Conservation (phyloP, 2,888 invertebrate genomes). For the Lasioglossum figueresi region DNA sequence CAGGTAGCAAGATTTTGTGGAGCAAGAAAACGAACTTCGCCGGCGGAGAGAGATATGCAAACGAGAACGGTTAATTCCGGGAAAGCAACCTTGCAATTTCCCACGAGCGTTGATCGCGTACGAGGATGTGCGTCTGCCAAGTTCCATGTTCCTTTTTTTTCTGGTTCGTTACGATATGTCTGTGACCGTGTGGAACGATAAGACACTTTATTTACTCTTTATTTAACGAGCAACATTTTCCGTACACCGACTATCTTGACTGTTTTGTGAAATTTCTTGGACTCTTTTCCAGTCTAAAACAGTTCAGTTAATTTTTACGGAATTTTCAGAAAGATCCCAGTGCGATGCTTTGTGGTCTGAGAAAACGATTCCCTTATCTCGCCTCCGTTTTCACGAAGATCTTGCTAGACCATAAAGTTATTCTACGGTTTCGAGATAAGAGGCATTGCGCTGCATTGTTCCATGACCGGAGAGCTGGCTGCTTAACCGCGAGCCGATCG, state of each 20-base stretch:
- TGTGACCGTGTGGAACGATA: conserved; percentile 20
- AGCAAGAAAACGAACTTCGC: not conserved
- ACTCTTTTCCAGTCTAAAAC: not conserved
- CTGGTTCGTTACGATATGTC: conserved; percentile 16
- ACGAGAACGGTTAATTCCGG: not conserved
- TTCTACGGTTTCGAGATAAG: conserved; percentile 44
- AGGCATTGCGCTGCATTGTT: conserved; percentile 28
- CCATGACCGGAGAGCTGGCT: conserved; percentile 5
- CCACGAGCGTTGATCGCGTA: conserved; percentile 13
- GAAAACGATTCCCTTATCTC: conserved; percentile 25
- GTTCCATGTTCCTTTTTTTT: not conserved
- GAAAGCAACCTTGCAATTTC: conserved; percentile 4
- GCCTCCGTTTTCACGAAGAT: conserved; percentile 23
- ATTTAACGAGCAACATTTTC: conserved; percentile 22
- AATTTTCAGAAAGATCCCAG: not conserved
- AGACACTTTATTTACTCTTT: conserved; percentile 30
- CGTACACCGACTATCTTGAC: not conserved
- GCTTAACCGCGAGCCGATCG: conserved; percentile 26
- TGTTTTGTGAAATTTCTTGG: not conserved
- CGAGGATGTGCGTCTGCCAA: not conserved
- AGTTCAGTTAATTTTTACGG: not conserved
- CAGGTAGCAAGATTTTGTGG: conserved; percentile 17
- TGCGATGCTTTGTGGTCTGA: not conserved
- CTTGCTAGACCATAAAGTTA: conserved; percentile 35
- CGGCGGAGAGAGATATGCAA: not conserved